Percentiles rank a stretch among this genome's conserved stretches.
Conservation (phyloP, 2,113 vertebrate species). For the Erpornis zantholeuca region DNA sequence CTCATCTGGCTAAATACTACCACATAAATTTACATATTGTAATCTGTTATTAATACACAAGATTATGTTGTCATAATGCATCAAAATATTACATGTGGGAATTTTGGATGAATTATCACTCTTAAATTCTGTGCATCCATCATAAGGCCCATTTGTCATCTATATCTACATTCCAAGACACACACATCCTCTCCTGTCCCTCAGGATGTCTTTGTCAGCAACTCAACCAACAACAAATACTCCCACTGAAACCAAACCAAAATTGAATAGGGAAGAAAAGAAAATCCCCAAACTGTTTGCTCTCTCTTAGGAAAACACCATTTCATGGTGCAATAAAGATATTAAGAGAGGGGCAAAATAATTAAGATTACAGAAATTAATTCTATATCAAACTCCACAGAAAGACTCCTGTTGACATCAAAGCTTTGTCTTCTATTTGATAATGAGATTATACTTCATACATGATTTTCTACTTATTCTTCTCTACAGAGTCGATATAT, state of each 20-base stretch:
- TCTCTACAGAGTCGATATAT: background rate
- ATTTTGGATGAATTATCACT: background rate
- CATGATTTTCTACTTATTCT: background rate
- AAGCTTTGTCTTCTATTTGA: conserved; percentile 38
- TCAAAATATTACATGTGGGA: background rate
- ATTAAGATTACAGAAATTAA: conserved; percentile 46
- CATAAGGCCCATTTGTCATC: background rate
- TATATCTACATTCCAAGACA: background rate
- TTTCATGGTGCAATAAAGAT: background rate
- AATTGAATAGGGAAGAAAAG: background rate
- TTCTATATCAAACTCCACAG: background rate
- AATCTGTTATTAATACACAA: background rate
- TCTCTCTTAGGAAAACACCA: background rate
- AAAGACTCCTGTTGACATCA: conserved; percentile 11
- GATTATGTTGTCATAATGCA: background rate
- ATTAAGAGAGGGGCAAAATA: conserved; percentile 4
- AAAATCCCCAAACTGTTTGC: background rate
- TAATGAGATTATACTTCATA: conserved; percentile 24
- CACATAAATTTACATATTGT: background rate
- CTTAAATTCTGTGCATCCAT: background rate
- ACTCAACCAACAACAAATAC: background rate
- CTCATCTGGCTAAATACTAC: background rate
- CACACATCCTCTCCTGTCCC: background rate
- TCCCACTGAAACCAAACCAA: background rate
- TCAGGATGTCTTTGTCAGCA: background rate